Evolutionary conservation across 2,888 invertebrate genomes (phyloP), one percentile per base, ranked within the genome.

Genomic region (Deilephila elpenor): DNA sequence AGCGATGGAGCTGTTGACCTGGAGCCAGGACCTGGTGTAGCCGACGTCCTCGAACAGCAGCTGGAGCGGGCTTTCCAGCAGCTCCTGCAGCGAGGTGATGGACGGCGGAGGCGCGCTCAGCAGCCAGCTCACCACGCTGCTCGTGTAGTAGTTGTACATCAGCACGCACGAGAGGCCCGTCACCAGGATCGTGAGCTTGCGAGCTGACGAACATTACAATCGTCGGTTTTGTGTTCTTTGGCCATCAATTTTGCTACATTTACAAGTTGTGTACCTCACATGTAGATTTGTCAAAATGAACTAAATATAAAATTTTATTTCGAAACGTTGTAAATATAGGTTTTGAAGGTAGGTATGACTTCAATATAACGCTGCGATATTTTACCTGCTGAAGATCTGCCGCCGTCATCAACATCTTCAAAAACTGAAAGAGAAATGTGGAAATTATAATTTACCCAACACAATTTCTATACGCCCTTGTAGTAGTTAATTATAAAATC

Each of bases 121-220:
- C 5, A 96, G 84, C 84, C 95, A 95, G 71, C 95, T 95, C 5
- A 96, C 95, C 19, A 96, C 95, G 75, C 95, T 95, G 70, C 95
- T 95, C 0, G 96, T 96, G 84, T 96, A 96, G 85, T 95, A 96
- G 82, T 95, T 95, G 85, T 95, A 96, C 4, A 95, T 86, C 19
- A 96, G 83, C 0, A 95, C 83, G 59, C 90, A 91, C 0, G 86
- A 89, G 0, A 90, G 25, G 0, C 93, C 93, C 0, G 92, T 93
- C 5, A 94, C 89, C 0, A 93, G 79, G 1, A 92, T 77, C 1
- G 89, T 86, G 0, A 91, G 73, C 74, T 90, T 89, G 0, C 91
- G 86, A 73, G 91, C 93, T 93, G 78, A 5, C 11, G 78, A 78
- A 64, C 20, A 67, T 74, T 25, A 25, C 32, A 64, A 59, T 11